Evolutionary conservation across 2,113 vertebrate genomes (phyloP), one percentile per base, ranked within the genome.

Genomic region (Turdus rufiventris): DNA sequence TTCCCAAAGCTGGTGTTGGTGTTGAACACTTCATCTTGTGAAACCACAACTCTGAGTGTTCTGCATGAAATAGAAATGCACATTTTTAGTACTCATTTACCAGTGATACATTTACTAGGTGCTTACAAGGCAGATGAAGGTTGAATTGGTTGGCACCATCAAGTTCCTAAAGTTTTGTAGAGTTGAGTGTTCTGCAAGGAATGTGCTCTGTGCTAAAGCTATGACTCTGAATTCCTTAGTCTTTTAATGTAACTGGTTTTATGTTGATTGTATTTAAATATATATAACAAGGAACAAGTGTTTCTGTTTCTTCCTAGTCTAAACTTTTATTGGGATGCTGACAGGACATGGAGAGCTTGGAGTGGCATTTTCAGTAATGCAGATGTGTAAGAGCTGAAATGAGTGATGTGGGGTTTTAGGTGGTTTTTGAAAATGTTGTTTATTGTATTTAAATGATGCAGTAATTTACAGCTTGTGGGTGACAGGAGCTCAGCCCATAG

Each of bases 31-130:
- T 60, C 5, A 1, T 84, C 33, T 36, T 42, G 28, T 65, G 56
- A 78, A 85, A 71, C 48, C 0, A 3, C 66, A 65, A 1, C 53
- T 90, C 34, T 38, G 62, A 60, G 43, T n/a, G 61, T 60, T 85
- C 38, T 91, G 43, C 24, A 4, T 67, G 33, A 50, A 62, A 17
- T 51, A 47, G 57, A 70, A 65, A 40, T 60, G n/a, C 63, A 77
- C 68, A 51, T 15, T 61, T 80, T 62, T 54, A 20, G 3, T 34
- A 19, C 2, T 0, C 13, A 3, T 65, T 42, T 42, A 38, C 34
- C 61, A 33, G 3, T 12, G 7, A 8, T n/a, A 9, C 1, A 0
- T 40, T 73, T 43, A 10, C 31, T 18, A 9, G 42, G 26, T 24
- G 34, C n/a, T 61, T 56, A 14, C 14, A 24, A 58, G 24, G 42